Evolutionary conservation across 2,797 vertebrate genomes (phyloP).

Genomic region (Columba guinea): DNA sequence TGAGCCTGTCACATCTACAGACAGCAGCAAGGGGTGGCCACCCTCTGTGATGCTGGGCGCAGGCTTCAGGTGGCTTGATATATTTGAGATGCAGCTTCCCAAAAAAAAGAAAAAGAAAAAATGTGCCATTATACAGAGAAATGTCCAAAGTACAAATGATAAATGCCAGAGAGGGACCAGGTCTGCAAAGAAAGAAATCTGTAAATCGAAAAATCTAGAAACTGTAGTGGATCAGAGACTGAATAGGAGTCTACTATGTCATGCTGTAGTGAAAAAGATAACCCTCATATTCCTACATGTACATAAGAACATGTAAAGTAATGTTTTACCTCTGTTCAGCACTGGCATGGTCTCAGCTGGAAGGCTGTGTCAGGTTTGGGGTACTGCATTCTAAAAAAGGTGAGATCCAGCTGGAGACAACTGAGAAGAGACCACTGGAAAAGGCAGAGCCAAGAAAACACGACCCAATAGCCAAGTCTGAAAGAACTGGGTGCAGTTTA

Average conservation of each 20-base stretch:
- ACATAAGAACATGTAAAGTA: neutral
- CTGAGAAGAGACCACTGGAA: neutral
- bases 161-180: neutral
- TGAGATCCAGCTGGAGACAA: neutral
- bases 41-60: neutral
- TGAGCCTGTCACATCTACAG: neutral
- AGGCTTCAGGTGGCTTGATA: neutral
- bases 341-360: neutral
- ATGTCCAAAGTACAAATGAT: neutral
- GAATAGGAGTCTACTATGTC: neutral
- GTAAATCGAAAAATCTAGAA: neutral
- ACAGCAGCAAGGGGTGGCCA: neutral
- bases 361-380: neutral
- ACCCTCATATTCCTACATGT: neutral
- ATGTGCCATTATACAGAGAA: neutral
- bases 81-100: neutral
- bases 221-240: neutral
- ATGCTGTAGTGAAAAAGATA: neutral
- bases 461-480: fast-evolving
- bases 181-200: neutral
- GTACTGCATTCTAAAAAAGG: neutral
- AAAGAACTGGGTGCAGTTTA: neutral
- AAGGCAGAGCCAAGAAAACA: neutral
- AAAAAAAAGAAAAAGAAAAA: neutral
- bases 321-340: neutral